Evolutionary conservation across 1,140 invertebrate genomes (phyloP), one percentile per base, ranked within the genome.

Genomic region (Pectinophora gossypiella): DNA sequence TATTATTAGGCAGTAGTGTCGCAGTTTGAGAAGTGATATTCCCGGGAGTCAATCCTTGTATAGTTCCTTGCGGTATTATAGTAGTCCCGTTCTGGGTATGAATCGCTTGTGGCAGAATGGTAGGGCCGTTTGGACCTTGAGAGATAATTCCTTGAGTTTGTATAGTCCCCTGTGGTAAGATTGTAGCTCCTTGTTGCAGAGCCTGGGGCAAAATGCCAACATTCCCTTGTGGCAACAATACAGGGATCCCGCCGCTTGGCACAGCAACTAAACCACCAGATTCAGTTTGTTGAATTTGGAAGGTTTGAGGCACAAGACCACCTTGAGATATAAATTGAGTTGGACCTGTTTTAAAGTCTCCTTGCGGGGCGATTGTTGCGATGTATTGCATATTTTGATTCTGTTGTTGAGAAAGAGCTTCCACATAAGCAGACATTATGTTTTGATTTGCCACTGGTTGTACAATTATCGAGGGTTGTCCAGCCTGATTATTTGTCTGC

Each of bases 311-410:
- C 42, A 92, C 77, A 13, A 92, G 71, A 15, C 89, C 81, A 74
- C 90, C 88, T 53, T 90, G 88, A 1, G 91, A 84, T 48, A 91
- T 91, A 52, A 90, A 91, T 55, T 91, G 90, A 7, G 85, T 85
- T 6, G 82, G 81, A 10, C 75, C 72, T 18, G 90, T 88, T 61
- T 91, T 91, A 51, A 89, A 90, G 15, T 88, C 63, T 65, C 72
- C 61, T 89, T 91, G 79, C 61, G 90, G 87, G 68, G 90, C 89
- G 55, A 93, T 91, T 5, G 92, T 90, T n/a, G 92, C 90, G 44
- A 94, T 91, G 51, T 93, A 94, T 66, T 94, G 92, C 68, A 93
- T 85, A 73, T 91, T 92, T 64, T 92, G 91, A 51, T 90, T 91
- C 19, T 91, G 90, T 51, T 91, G 91, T 58, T 91, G 91, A 40